Evolutionary conservation across 1,140 invertebrate species (phyloP).

Genomic region (Pygmarrhopalites habei): DNA sequence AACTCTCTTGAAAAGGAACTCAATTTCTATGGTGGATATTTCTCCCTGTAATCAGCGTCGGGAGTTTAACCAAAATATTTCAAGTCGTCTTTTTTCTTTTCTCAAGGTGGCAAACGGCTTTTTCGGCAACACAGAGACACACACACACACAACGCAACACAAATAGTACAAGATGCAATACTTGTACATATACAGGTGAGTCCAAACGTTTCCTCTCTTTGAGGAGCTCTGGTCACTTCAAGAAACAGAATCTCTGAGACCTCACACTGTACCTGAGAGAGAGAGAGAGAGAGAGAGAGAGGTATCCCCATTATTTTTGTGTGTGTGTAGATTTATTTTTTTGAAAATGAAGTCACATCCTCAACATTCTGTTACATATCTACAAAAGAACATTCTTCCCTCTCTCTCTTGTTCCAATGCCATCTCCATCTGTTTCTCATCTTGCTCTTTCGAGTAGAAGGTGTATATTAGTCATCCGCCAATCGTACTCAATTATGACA

Average conservation of each 20-base stretch:
- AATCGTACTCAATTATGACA: conserved; percentile 14
- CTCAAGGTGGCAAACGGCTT: conserved; percentile 26
- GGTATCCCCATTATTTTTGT: too few species aligned
- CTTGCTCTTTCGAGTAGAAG: neutral
- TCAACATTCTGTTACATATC: too few species aligned
- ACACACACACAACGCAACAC: neutral
- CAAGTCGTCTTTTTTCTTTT: conserved; percentile 10
- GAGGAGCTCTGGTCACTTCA: conserved; percentile 8
- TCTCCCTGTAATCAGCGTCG: conserved; percentile 36
- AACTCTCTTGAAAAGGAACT: conserved; percentile 34
- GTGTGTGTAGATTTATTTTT: too few species aligned
- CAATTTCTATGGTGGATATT: conserved; percentile 31
- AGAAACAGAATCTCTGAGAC: conserved; percentile 14
- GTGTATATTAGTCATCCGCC: conserved; percentile 25
- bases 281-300: too few species aligned
- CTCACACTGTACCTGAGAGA: too few species aligned
- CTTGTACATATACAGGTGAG: neutral
- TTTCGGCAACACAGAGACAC: conserved; percentile 5
- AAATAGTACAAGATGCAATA: neutral
- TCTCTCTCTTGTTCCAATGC: neutral
- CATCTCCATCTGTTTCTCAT: conserved; percentile 10
- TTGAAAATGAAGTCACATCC: too few species aligned
- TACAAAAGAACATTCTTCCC: neutral
- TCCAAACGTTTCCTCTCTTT: neutral
- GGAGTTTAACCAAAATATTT: conserved; percentile 31